Conservation (phyloP, 2,113 vertebrate species). For the Menidia beryllina region DNA sequence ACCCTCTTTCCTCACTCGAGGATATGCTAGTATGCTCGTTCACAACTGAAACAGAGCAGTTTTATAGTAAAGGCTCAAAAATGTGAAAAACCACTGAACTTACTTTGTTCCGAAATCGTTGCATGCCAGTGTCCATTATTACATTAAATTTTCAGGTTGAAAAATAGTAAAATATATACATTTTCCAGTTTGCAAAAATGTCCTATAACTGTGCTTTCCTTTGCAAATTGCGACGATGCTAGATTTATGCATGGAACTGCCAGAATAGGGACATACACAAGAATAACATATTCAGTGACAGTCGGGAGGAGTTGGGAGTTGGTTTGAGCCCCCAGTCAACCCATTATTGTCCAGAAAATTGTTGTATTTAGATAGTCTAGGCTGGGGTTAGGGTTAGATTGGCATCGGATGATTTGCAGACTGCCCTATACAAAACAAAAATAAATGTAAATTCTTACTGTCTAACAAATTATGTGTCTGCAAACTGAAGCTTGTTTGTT, state of each 20-base stretch:
- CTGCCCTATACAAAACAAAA: too few relatives aligned
- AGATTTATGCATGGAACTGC: too few relatives aligned
- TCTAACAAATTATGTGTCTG: not conserved
- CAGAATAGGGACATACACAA: too few relatives aligned
- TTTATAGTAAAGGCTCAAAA: not conserved
- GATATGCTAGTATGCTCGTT: not conserved
- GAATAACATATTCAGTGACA: too few relatives aligned
- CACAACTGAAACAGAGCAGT: too few relatives aligned
- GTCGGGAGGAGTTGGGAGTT: too few relatives aligned
- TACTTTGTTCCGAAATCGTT: not conserved
- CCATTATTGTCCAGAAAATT: not conserved
- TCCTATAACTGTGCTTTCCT: not conserved
- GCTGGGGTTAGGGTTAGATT: not conserved
- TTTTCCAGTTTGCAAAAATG: not conserved
- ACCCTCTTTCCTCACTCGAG: not conserved
- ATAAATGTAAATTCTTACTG: not conserved
- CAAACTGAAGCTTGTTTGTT: not conserved
- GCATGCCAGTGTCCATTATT: not conserved
- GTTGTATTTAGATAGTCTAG: not conserved
- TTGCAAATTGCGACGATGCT: not conserved
- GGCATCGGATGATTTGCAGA: not conserved
- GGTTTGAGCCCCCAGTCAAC: not conserved
- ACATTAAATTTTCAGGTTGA: not conserved
- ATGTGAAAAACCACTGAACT: not conserved
- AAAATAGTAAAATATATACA: not conserved